Percentiles rank a stretch among this genome's conserved stretches.
phyloP scores from a whole-genome alignment of 64 coral and sea anemone species.

The Acropora yongei region DNA sequence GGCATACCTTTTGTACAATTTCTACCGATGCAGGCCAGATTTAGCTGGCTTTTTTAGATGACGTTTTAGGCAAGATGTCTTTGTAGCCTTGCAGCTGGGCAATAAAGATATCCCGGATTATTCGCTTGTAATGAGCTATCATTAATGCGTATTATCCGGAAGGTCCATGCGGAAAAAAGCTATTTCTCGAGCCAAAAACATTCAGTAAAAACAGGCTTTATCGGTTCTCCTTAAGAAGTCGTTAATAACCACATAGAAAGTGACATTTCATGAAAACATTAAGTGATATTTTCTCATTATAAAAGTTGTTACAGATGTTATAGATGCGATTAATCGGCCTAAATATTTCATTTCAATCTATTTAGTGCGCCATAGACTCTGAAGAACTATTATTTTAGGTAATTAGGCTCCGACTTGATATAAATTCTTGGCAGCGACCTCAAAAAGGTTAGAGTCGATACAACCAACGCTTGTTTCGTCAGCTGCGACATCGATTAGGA shows the following conservation, averaged over 20 bases:
- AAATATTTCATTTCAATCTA: slow-evolving; percentile 17
- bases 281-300: slow-evolving; percentile 67
- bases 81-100: background rate
- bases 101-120: slow-evolving; percentile 1
- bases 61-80: background rate
- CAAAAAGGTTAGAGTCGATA: background rate
- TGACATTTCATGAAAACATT: slow-evolving; percentile 88
- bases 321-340: slow-evolving; percentile 5
- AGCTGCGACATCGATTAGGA: slow-evolving; percentile 21
- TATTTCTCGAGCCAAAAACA: background rate
- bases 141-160: slow-evolving; percentile 44
- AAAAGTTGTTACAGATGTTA: slow-evolving; percentile 86
- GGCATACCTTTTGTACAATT: background rate
- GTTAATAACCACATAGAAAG: slow-evolving; percentile 48
- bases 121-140: slow-evolving; percentile 30
- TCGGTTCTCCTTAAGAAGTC: slow-evolving; percentile 46
- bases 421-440: background rate
- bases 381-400: background rate
- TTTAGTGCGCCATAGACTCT: slow-evolving; percentile 23
- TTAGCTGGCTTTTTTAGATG: background rate
- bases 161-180: slow-evolving; percentile 26
- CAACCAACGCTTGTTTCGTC: background rate
- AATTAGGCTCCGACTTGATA: background rate
- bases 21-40: background rate
- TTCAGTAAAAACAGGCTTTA: slow-evolving; percentile 14